phyloP scores from a whole-genome alignment of 1,140 invertebrate genomes.

The Pogonus chalceus region DNA sequence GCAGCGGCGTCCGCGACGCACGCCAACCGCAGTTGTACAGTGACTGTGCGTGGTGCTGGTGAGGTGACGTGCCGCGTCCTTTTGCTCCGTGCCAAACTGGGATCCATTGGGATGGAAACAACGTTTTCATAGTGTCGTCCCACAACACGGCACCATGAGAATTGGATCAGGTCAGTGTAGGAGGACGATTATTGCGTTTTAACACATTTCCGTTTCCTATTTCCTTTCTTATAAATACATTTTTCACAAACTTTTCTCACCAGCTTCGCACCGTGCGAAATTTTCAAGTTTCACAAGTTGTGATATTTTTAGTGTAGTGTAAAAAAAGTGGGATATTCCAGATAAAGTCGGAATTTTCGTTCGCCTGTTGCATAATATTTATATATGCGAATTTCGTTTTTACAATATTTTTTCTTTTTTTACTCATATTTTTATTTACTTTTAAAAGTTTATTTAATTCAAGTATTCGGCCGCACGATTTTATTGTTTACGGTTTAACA shows the following conservation, averaged over 20 bases:
- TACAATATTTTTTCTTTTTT: not conserved
- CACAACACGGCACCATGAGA: not conserved
- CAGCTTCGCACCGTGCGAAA: not conserved
- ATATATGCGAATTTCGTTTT: not conserved
- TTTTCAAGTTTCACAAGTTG: not conserved
- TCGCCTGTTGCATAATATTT: not conserved
- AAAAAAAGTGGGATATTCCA: not conserved
- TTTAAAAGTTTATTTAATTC: not conserved
- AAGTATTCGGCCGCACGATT: not conserved
- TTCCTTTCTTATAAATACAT: not conserved
- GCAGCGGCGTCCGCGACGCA: not conserved
- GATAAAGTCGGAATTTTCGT: not conserved
- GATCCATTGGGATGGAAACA: not conserved
- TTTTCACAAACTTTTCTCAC: not conserved
- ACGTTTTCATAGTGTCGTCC: not conserved
- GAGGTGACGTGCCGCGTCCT: too few species aligned
- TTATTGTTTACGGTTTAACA: not conserved
- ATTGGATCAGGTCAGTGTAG: slow-evolving; percentile 3
- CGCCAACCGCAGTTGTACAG: not conserved
- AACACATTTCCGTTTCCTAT: not conserved
- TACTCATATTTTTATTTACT: not conserved
- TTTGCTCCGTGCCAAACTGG: not conserved
- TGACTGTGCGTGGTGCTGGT: not conserved
- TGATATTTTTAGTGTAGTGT: not conserved
- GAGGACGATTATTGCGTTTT: not conserved